These are phyloP conservation scores for Sphaerophoria taeniata DNA, from an alignment of 2,888 invertebrate genomes.

Conservation along the genomic window DNA sequence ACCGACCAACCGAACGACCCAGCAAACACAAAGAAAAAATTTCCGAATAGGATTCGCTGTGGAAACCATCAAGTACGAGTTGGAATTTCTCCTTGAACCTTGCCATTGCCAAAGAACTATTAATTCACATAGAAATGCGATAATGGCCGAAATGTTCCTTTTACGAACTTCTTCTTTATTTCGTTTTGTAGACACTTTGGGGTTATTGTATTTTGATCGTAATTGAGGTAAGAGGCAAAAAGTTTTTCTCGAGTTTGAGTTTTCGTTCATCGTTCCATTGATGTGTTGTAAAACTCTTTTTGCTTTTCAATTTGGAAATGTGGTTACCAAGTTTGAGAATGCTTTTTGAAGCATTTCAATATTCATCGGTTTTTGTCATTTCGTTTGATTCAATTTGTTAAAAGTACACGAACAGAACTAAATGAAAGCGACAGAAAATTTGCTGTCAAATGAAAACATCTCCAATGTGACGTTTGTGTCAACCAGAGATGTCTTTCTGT, in stretches of 20 bases:
- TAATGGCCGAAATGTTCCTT: conserved; percentile 28
- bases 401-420: too few species aligned
- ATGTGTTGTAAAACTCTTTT: too few species aligned
- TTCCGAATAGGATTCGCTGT: conserved; percentile 42
- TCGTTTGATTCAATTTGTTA: too few species aligned
- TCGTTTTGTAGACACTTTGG: not conserved
- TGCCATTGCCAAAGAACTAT: conserved; percentile 45
- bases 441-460: too few species aligned
- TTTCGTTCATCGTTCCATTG: not conserved
- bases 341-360: too few species aligned
- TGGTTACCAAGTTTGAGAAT: too few species aligned
- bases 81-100: conserved; percentile 70
- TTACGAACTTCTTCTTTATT: not conserved
- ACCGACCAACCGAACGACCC: conserved; percentile 22
- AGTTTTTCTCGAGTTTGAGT: not conserved
- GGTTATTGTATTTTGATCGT: not conserved
- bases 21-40: conserved; percentile 34
- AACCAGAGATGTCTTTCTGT: too few species aligned
- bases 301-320: too few species aligned
- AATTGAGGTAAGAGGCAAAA: not conserved
- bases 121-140: conserved; percentile 53
- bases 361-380: too few species aligned
- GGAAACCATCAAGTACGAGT: conserved; percentile 15
- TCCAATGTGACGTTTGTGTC: too few species aligned
- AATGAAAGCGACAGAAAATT: too few species aligned